phyloP scores from a whole-genome alignment of 2,113 vertebrate species.

The Nerophis lumbriciformis region DNA sequence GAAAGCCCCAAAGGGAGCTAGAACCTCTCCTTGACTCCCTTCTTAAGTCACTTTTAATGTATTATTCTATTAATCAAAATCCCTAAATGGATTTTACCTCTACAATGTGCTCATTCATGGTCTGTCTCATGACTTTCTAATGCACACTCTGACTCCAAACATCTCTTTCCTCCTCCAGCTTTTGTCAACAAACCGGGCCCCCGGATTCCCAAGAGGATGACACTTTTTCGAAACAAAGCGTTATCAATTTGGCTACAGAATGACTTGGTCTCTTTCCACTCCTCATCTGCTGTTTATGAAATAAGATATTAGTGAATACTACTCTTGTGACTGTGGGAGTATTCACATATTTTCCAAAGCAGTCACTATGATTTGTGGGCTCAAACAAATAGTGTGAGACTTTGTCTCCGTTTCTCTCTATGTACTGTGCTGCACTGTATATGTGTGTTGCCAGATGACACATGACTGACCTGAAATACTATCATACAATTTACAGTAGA shows the following conservation, averaged over 20 bases:
- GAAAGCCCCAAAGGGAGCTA: conserved; percentile 24
- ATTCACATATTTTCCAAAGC: conserved; percentile 49
- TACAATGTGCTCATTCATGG: neutral
- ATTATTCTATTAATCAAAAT: neutral
- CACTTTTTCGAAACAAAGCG: conserved; percentile 27
- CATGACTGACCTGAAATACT: conserved; percentile 35
- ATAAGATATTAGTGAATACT: conserved; percentile 47
- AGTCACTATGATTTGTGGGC: conserved; percentile 39
- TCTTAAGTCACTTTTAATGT: conserved; percentile 14
- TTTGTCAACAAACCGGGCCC: conserved; percentile 41
- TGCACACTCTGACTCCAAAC: neutral
- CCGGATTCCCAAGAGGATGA: conserved; percentile 22
- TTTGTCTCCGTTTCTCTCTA: neutral
- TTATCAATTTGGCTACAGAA: conserved; percentile 47
- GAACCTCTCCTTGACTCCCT: conserved; percentile 14
- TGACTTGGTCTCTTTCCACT: conserved; percentile 2
- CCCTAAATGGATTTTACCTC: conserved; percentile 2
- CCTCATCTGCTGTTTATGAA: conserved; percentile 33
- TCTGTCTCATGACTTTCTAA: neutral
- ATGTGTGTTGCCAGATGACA: conserved; percentile 33
- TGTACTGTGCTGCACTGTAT: conserved; percentile 6
- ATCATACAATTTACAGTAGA: conserved; percentile 41
- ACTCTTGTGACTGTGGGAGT: conserved; percentile 42
- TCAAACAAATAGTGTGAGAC: conserved; percentile 37
- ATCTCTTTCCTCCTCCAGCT: conserved; percentile 3